Base-by-base conservation (phyloP, 2,797 vertebrate species). In the Podarcis lilfordi region DNA sequence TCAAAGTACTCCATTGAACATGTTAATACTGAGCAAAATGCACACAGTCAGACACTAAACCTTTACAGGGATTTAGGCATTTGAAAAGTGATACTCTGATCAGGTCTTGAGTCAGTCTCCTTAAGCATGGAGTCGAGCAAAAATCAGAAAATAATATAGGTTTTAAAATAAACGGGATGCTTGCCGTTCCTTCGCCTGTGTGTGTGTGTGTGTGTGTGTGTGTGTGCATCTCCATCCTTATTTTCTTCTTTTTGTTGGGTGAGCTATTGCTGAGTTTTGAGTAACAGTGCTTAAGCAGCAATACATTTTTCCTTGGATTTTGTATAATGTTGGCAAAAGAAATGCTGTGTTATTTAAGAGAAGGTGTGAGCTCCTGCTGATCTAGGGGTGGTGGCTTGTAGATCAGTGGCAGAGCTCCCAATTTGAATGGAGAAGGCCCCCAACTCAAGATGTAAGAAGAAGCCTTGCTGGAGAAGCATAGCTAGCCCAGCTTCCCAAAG, bases 1-100 rank as follows among this genome's bases (percentile, higher is more conserved):
- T 97, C 96, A 98, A 97, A 98, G 97, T 97, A 96, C 96, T 97
- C 97, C 96, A 96, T 96, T 97, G 97, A 97, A 97, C 96, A 97
- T 96, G 97, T 97, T 97, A 97, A 97, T 97, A 97, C 96, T 93
- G 95, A 97, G 97, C 97, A 97, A 97, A 97, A 97, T 96, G 96
- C 97, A 97, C 97, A 96, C 97, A 97, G 97, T 96, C 92, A 97
- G 97, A 97, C 95, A 96, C 96, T 97, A 97, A 97, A 97, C 96
- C 97, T 97, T 97, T 96, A 96, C 96, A 96, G 97, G 97, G 97
- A 97, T 97, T 97, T 96, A 96, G 96, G 96, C 95, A 96, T 97
- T 96, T 96, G 97, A 95, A 97, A 97, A 96, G 96, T 95, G 97
- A 97, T 97, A 96, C 96, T 97, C 96, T 96, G 97, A 96, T 97